A percentile compares a stretch with the other conserved stretches of the same genome.
These are phyloP conservation scores for Columba janthina DNA, from an alignment of 2,113 vertebrate species.

Conservation along the genomic window DNA sequence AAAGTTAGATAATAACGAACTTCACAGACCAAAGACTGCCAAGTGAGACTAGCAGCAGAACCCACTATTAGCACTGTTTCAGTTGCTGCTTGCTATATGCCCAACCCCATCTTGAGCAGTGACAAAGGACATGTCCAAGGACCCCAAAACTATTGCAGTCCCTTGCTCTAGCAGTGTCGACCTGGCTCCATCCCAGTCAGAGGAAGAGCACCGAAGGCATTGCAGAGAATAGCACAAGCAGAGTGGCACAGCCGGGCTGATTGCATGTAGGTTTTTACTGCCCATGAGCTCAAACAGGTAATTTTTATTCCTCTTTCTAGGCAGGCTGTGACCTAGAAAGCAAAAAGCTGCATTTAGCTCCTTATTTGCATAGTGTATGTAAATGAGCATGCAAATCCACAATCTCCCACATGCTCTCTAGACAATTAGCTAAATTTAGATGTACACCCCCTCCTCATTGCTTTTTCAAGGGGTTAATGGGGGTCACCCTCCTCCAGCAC, in stretches of 20 bases:
- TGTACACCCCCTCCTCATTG: not conserved
- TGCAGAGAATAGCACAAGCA: not conserved
- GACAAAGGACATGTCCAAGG: not conserved
- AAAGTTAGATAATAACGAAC: not conserved
- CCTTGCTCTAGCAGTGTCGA: not conserved
- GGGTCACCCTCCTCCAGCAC: not conserved
- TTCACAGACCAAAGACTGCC: not conserved
- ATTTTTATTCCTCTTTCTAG: conserved; percentile 12
- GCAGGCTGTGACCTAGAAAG: conserved; percentile 49
- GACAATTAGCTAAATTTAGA: conserved; percentile 1
- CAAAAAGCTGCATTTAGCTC: conserved; percentile 11
- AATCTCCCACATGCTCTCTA: not conserved
- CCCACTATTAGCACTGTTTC: not conserved
- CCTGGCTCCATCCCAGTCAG: not conserved
- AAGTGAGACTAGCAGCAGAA: not conserved
- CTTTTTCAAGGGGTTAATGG: not conserved
- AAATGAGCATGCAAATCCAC: conserved; percentile 25
- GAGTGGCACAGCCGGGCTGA: not conserved
- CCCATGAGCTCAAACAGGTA: not conserved
- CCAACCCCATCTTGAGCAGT: not conserved
- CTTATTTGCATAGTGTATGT: not conserved
- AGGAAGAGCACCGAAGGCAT: not conserved
- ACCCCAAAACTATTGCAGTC: not conserved
- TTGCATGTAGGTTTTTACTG: not conserved
- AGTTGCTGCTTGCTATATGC: not conserved